Conservation (phyloP, 2,888 invertebrate genomes). For the Cryptocheilus praepositus region DNA sequence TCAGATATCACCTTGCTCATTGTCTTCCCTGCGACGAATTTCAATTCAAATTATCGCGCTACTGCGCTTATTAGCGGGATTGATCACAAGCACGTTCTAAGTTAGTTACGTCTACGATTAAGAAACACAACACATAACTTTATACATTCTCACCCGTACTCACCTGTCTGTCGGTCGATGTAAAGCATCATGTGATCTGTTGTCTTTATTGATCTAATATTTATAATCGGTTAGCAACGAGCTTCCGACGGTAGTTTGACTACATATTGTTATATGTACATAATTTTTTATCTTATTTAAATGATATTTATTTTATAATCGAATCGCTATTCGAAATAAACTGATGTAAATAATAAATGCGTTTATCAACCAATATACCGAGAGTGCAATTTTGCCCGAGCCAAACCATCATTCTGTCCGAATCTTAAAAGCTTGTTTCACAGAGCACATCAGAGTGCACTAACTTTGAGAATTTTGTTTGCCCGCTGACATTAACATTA, state of each 20-base stretch:
- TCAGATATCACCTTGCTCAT: too few species aligned
- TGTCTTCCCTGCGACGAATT: too few species aligned
- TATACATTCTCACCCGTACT: slow-evolving; percentile 20
- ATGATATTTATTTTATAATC: slow-evolving; percentile 61
- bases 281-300: slow-evolving; percentile 62
- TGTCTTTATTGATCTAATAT: slow-evolving; percentile 48
- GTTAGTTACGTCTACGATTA: slow-evolving; percentile 18
- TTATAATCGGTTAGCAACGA: slow-evolving; percentile 47
- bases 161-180: slow-evolving; percentile 31
- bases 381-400: too few species aligned
- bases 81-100: slow-evolving; percentile 5
- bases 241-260: slow-evolving; percentile 43
- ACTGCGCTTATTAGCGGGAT: slow-evolving; percentile 23
- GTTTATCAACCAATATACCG: slow-evolving; percentile 29
- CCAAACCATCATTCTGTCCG: too few species aligned
- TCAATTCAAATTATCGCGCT: not conserved
- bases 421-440: too few species aligned
- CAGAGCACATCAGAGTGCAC: too few species aligned
- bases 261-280: slow-evolving; percentile 60
- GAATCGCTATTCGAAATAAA: slow-evolving; percentile 48
- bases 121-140: slow-evolving; percentile 10
- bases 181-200: slow-evolving; percentile 53
- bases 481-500: too few species aligned
- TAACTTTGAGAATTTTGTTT: too few species aligned
- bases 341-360: slow-evolving; percentile 58